Evolutionary conservation across 2,888 invertebrate species (phyloP).

Genomic region (Lysandra bellargus): DNA sequence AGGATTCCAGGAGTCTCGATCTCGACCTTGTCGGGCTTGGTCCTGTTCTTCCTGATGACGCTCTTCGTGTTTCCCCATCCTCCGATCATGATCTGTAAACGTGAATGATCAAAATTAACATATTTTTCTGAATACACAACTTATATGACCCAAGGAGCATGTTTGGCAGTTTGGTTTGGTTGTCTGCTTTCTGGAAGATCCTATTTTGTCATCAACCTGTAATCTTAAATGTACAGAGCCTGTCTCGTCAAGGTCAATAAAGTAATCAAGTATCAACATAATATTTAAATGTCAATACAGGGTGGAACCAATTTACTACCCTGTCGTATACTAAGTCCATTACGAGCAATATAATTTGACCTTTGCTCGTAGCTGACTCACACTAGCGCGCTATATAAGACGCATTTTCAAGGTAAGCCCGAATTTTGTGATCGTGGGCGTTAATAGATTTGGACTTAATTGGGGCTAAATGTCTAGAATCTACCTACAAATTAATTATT

Average conservation of each 20-base stretch:
- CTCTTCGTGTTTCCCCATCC: constrained; percentile 94
- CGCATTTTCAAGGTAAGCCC: constrained; percentile 2
- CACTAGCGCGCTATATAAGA: not conserved
- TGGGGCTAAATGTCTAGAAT: constrained; percentile 18
- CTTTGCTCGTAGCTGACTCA: constrained; percentile 12
- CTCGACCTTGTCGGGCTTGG: constrained; percentile 87
- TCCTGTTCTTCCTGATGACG: constrained; percentile 88
- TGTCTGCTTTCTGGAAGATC: not conserved
- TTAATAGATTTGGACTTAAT: constrained; percentile 11
- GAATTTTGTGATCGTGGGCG: not conserved
- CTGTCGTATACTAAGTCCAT: not conserved
- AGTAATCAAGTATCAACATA: not conserved
- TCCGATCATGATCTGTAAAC: constrained; percentile 87
- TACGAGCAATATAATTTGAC: not conserved
- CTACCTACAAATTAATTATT: constrained; percentile 2
- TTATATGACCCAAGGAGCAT: not conserved
- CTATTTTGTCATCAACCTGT: not conserved
- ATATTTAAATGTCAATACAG: not conserved
- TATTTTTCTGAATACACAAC: not conserved
- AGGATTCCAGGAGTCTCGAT: constrained; percentile 86
- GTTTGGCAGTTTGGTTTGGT: not conserved
- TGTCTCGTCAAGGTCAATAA: not conserved
- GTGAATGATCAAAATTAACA: constrained; percentile 16
- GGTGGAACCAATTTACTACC: not conserved
- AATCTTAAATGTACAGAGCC: not conserved